Evolutionary conservation across 2,888 invertebrate species (phyloP), one percentile per base, ranked within the genome.

Genomic region (Drosophila ezoana): DNA sequence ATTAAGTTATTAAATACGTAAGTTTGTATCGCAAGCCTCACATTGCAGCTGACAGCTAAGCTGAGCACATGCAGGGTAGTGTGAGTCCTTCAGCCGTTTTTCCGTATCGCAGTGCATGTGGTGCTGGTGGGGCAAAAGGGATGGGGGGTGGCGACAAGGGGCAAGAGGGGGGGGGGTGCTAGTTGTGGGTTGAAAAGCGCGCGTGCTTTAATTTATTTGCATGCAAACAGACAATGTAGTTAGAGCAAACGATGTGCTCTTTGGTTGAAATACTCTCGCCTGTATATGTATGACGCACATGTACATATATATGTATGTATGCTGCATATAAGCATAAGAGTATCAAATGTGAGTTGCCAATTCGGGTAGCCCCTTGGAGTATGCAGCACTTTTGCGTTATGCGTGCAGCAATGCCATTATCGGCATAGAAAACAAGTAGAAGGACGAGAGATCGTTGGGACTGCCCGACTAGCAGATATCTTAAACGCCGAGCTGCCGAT

Each of bases 1-100:
- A 81, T 80, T 77, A 83, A 83, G 74, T 83, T 80, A 83, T 80
- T 80, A 79, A 79, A 65, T 79, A 44, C 57, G 58, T 47, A 69
- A 44, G 43, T 52, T 37, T 54, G 43, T 41, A 62, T 60, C 33
- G 40, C 52, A 40, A 20, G 35, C 33, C 40, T 43, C 48, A 20
- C 35, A 56, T 60, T 58, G 43, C 54, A 58, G 41, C 61, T 45
- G 47, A n/a, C 37, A 56, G 49, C 59, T 65, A 41, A 65, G 18
- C 49, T 13, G 35, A 16, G 67, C 28, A 51, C 23, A 18, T 64
- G 41, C 43, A 23, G 51, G 32, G n/a, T 20, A 11, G 43, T 43
- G 33, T 56, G 37, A 52, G 35, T 18, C 23, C 13, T 33, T 58
- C 33, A 38, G 35, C 49, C 45, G 49, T 16, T 54, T 43, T 16